Evolutionary conservation across 2,113 vertebrate species (phyloP), one percentile per base, ranked within the genome.

Genomic region (Chamaetylas fuelleborni): DNA sequence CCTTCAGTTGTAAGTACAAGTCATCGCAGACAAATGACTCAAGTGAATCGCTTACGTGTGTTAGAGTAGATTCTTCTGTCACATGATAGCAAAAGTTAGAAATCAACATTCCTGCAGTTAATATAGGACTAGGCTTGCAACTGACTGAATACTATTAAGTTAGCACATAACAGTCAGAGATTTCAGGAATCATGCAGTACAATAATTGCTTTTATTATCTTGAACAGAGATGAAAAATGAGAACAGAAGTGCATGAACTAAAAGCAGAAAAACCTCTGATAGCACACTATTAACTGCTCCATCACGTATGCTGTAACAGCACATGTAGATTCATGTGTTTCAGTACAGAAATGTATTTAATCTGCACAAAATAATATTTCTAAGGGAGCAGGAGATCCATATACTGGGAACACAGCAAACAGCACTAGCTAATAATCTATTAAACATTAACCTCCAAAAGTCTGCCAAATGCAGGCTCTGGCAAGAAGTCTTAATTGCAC

Each of bases 361-460:
- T 81, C 90, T 82, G 73, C 74, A 86, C 11, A 81, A 79, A 82
- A 60, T 65, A 92, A 72, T 29, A 43, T n/a, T 86, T 85, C 45
- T 65, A 82, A 81, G 26, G 57, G 38, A 86, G 66, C 17, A 45
- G 34, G 47, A 78, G 88, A 88, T n/a, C 16, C 14, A 6, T 34
- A 36, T 14, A 26, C 42, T 67, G 28, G 78, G 51, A 88, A 88
- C 34, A 64, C 8, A 78, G 48, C 28, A 67, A 79, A 45, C 45
- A 91, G 73, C 34, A 73, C 57, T 53, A 81, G 40, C 38, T n/a
- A 84, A 26, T 56, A 74, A 78, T 20, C 64, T 54, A n/a, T 90
- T 95, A 76, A 94, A 89, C 40, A 84, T 94, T 87, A 97, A 95
- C 82, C 29, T 95, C 51, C 26, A 38, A 38, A 51, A 62, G 29